A percentile compares a stretch with the other conserved stretches of the same genome.
phyloP scores from a whole-genome alignment of 2,113 vertebrate genomes.

The Sinocyclocheilus rhinocerous region DNA sequence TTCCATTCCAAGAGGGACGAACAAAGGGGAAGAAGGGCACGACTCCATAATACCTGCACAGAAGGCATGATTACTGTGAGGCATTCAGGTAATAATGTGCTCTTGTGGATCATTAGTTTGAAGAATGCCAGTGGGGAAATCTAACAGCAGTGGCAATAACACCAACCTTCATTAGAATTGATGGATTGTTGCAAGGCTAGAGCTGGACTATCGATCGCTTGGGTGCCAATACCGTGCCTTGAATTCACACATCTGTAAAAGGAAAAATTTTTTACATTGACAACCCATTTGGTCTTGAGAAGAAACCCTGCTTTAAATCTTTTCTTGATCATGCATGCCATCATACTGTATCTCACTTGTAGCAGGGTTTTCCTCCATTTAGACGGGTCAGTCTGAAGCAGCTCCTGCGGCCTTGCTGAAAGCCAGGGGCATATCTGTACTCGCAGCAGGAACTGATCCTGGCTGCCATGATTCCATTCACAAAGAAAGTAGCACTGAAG shows the following conservation, averaged over 20 bases:
- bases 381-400: slow-evolving; percentile 75
- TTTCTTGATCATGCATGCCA: not conserved
- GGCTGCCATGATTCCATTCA: slow-evolving; percentile 73
- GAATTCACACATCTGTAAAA: slow-evolving; percentile 56
- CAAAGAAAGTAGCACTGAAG: slow-evolving; percentile 76
- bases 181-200: not conserved
- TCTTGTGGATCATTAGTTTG: not conserved
- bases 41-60: slow-evolving; percentile 61
- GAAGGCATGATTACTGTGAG: slow-evolving; percentile 28
- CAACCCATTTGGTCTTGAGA: not conserved
- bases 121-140: not conserved
- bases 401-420: slow-evolving; percentile 77
- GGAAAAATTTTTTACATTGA: not conserved
- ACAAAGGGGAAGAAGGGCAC: slow-evolving; percentile 72
- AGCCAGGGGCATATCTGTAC: slow-evolving; percentile 76
- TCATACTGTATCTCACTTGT: slow-evolving; percentile 67
- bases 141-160: not conserved
- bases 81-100: not conserved
- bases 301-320: not conserved
- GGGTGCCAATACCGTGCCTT: slow-evolving; percentile 47
- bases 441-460: slow-evolving; percentile 83
- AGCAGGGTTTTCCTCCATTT: slow-evolving; percentile 77
- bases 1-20: slow-evolving; percentile 69
- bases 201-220: slow-evolving; percentile 12
- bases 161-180: slow-evolving; percentile 47